Conservation (phyloP, 2,113 vertebrate genomes). For the Climacteris rufus region DNA sequence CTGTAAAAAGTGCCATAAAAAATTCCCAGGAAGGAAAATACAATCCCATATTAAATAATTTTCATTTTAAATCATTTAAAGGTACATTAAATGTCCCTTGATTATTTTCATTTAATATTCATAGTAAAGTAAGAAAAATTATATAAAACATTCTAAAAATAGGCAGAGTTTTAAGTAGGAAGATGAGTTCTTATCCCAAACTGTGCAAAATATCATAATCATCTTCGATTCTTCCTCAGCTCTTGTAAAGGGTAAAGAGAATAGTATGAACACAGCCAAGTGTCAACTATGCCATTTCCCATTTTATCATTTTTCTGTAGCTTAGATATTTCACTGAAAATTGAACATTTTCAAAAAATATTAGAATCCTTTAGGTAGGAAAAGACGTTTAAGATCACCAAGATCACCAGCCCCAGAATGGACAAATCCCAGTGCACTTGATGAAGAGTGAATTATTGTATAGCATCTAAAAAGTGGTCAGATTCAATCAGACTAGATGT, state of each 20-base stretch:
- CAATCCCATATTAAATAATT: background rate
- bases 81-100: background rate
- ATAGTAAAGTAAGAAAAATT: background rate
- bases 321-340: background rate
- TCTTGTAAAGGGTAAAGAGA: background rate
- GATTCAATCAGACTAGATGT: background rate
- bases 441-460: background rate
- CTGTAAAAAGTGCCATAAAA: background rate
- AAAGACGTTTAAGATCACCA: background rate
- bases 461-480: background rate
- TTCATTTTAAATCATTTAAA: background rate
- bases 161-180: background rate
- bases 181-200: background rate
- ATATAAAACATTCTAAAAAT: background rate
- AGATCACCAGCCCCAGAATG: background rate
- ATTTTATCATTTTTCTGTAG: background rate
- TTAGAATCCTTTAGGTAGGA: background rate
- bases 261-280: background rate
- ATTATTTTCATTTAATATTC: background rate
- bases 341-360: background rate
- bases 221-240: background rate
- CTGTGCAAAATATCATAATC: background rate
- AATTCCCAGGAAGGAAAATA: background rate
- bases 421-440: accelerated
- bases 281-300: background rate